Conservation (phyloP, 2,113 vertebrate genomes). For the Oncorhynchus gorbuscha region DNA sequence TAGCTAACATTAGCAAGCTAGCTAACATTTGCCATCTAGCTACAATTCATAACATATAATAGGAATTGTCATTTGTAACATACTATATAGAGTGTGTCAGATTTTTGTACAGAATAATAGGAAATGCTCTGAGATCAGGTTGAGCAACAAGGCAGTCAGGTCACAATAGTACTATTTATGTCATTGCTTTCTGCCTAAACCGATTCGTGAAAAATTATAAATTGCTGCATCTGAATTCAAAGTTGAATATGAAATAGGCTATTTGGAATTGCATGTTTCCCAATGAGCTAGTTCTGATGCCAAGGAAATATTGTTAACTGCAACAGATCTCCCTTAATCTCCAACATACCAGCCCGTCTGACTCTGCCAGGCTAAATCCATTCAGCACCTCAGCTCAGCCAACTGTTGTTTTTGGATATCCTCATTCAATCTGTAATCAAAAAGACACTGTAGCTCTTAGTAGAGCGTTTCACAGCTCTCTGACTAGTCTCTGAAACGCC, state of each 20-base stretch:
- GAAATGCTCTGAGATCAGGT: too few species aligned
- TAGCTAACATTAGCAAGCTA: too few species aligned
- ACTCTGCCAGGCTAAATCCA: constrained; percentile 25
- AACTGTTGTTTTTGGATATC: constrained; percentile 48
- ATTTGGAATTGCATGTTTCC: neutral
- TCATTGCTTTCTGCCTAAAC: neutral
- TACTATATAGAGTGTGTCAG: neutral
- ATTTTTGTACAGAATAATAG: neutral
- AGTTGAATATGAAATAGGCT: neutral
- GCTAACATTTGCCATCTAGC: too few species aligned
- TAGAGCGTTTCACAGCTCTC: constrained; percentile 27
- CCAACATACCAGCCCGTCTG: constrained; percentile 40
- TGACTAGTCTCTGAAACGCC: constrained; percentile 24
- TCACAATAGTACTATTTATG: neutral
- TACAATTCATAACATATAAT: too few species aligned
- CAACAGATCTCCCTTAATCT: constrained; percentile 31
- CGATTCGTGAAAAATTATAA: neutral
- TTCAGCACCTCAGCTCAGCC: constrained; percentile 30
- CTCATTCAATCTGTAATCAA: neutral
- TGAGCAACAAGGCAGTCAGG: neutral
- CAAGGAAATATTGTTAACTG: constrained; percentile 15
- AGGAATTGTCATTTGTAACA: too few species aligned
- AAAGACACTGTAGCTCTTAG: constrained; percentile 34
- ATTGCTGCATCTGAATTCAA: constrained; percentile 1
- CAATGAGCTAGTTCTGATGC: neutral